Evolutionary conservation across 2,888 invertebrate genomes (phyloP).

Genomic region (Epinotia brunnichana): DNA sequence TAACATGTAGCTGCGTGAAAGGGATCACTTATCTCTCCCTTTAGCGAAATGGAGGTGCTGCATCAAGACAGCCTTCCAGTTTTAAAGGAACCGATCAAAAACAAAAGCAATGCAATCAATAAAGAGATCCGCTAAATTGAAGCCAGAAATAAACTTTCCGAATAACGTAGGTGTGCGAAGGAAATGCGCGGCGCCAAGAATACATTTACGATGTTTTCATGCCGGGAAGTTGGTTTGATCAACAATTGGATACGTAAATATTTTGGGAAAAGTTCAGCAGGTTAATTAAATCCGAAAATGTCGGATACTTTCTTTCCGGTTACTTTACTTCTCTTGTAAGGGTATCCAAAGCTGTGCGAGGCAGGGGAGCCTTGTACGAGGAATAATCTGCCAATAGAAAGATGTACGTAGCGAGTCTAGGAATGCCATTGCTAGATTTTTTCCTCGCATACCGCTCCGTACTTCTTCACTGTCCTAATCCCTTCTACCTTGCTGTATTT

Average conservation of each 20-base stretch:
- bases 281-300: background rate
- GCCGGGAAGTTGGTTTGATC: conserved; percentile 12
- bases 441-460: too few species aligned
- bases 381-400: too few species aligned
- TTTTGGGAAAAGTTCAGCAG: background rate
- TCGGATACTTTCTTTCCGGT: background rate
- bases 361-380: too few species aligned
- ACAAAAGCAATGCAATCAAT: background rate
- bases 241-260: conserved; percentile 19
- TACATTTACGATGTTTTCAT: conserved; percentile 28
- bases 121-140: conserved; percentile 21
- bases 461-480: too few species aligned
- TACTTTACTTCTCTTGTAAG: too few species aligned
- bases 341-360: too few species aligned
- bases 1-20: too few species aligned
- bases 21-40: too few species aligned
- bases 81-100: conserved; percentile 1
- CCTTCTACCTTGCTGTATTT: too few species aligned
- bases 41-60: too few species aligned
- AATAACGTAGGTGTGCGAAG: conserved; percentile 32
- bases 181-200: conserved; percentile 31
- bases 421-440: too few species aligned
- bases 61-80: background rate
- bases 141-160: conserved; percentile 25
- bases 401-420: too few species aligned